Conservation (phyloP, 2,113 vertebrate genomes). For the Ailurus styani region DNA sequence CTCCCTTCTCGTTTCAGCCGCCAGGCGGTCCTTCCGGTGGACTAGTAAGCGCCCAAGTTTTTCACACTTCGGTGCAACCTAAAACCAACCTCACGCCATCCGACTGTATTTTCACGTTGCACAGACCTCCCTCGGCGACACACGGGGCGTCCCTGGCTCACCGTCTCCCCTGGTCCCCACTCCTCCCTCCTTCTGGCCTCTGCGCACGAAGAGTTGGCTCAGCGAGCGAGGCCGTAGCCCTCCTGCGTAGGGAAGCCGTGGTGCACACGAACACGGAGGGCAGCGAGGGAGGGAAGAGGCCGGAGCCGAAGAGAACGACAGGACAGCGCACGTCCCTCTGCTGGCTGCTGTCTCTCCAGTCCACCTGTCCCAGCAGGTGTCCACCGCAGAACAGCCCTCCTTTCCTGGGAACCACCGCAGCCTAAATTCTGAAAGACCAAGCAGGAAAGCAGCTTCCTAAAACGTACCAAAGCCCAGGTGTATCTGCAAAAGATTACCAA, state of each 20-base stretch:
- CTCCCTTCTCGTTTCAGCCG: too few species aligned
- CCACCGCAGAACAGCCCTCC: fast-evolving
- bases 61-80: not conserved
- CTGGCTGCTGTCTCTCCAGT: not conserved
- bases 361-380: not conserved
- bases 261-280: not conserved
- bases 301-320: not conserved
- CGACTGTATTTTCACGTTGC: not conserved
- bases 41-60: fast-evolving
- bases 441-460: not conserved
- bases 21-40: not conserved
- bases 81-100: not conserved
- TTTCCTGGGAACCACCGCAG: fast-evolving
- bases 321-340: not conserved
- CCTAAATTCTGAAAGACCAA: not conserved
- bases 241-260: not conserved
- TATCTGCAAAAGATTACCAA: not conserved
- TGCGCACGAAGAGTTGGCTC: too few species aligned
- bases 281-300: not conserved
- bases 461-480: not conserved
- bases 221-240: fast-evolving
- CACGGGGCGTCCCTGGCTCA: not conserved
- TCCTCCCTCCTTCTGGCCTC: too few species aligned
- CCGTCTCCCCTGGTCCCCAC: not conserved
- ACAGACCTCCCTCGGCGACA: not conserved